Conservation (phyloP, 1,140 invertebrate species). For the Trichonephila clavipes region DNA sequence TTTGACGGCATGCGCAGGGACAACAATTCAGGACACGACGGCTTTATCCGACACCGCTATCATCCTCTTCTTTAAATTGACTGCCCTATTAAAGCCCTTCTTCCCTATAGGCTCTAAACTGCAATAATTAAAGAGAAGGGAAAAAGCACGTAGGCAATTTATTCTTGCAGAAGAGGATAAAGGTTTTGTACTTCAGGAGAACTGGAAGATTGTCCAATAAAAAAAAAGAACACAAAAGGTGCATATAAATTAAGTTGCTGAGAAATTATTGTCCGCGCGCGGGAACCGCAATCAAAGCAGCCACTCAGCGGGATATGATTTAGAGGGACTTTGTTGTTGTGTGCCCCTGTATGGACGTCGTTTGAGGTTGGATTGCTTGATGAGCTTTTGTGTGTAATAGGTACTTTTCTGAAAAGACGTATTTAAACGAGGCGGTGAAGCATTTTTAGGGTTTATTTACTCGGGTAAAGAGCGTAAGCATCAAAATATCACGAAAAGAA, state of each 20-base stretch:
- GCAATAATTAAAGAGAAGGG: neutral
- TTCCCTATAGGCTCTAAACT: too few relatives aligned
- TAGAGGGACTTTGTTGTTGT: neutral
- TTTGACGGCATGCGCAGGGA: too few relatives aligned
- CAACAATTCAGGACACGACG: too few relatives aligned
- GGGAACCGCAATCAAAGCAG: neutral
- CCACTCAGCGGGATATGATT: neutral
- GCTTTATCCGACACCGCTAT: too few relatives aligned
- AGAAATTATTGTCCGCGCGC: neutral
- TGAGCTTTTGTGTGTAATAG: neutral
- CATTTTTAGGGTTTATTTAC: neutral
- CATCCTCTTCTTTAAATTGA: too few relatives aligned
- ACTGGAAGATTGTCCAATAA: neutral
- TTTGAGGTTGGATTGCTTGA: neutral
- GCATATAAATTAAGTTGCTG: slow-evolving; percentile 9
- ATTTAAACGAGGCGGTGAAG: neutral
- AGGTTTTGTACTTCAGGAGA: neutral
- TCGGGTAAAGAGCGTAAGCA: neutral
- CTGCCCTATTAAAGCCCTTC: too few relatives aligned
- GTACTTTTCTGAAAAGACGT: neutral
- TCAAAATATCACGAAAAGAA: too few relatives aligned
- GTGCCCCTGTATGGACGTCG: neutral
- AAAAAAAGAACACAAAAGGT: slow-evolving; percentile 7
- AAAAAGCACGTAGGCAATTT: neutral
- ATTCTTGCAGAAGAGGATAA: neutral